Evolutionary conservation across 2,888 invertebrate genomes (phyloP), one percentile per base, ranked within the genome.

Genomic region (Agonopterix subpropinquella): DNA sequence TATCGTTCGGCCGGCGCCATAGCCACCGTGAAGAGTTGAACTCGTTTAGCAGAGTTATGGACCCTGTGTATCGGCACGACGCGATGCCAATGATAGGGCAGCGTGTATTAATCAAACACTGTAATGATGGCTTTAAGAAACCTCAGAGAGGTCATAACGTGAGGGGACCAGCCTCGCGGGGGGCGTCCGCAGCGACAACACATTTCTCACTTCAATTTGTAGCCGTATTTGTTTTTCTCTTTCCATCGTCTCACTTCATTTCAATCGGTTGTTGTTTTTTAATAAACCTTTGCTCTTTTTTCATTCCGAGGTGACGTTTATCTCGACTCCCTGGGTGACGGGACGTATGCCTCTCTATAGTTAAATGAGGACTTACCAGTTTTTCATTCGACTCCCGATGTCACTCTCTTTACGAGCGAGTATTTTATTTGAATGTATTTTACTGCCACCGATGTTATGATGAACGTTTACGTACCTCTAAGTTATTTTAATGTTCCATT

Each of bases 121-220:
- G 73, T 77, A 81, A 80, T 73, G 79, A 77, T 73, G 70, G 67
- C 65, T 62, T 56, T 53, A 57, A 57, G 56, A 56, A 58, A 62
- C 61, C 57, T 53, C 62, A 58, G 50, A 58, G 61, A 53, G 53
- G 50, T 59, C 58, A 55, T 57, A 63, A 59, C 57, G 61, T 55
- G 64, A 65, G 65, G 51, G 60, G 59, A 57, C 53, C 28, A 48
- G 58, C 75, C 59, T 70, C 73, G 72, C 80, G 80, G 81, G 81
- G 80, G 83, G 83, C 70, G 71, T 63, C 68, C 72, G 57, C 61
- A 61, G 66, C 73, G 76, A 84, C 84, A 78, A 75, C 75, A 73
- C 79, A 84, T 84, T 83, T 86, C 82, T 85, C 85, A 86, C 84
- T 81, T 84, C 78, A 80, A 82, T 81, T 81, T 77, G 81, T 81